Percentiles rank a stretch among this genome's conserved stretches.
Evolutionary conservation across 2,888 invertebrate genomes (phyloP).

Genomic region (Netelia virgata): DNA sequence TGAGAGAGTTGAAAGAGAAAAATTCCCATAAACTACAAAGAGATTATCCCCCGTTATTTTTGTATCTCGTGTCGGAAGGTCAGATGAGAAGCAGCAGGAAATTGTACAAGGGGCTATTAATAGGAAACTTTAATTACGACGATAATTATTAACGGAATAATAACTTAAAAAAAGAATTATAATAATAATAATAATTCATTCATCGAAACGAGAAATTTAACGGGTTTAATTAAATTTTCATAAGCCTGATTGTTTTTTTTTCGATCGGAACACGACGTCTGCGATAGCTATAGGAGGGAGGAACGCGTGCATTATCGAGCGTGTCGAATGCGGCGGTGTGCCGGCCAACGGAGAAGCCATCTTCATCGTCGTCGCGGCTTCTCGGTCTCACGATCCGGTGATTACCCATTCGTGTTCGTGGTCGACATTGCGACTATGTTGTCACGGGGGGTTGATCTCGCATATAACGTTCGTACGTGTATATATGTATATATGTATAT

Average conservation of each 20-base stretch:
- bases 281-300: background rate
- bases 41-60: background rate
- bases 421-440: slow-evolving; percentile 28
- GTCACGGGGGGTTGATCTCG: slow-evolving; percentile 1
- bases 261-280: background rate
- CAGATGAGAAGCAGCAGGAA: background rate
- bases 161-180: no score
- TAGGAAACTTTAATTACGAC: background rate
- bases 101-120: background rate
- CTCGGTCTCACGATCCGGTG: slow-evolving; percentile 35
- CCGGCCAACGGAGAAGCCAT: slow-evolving; percentile 6
- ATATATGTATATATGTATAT: background rate
- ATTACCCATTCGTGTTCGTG: slow-evolving; percentile 55
- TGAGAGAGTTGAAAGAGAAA: background rate
- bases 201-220: background rate
- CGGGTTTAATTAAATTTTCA: no score
- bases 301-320: background rate
- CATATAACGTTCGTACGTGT: background rate
- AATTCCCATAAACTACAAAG: background rate
- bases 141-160: background rate
- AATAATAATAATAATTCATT: no score
- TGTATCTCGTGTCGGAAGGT: background rate
- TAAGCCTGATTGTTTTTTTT: background rate
- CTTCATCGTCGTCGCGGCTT: slow-evolving; percentile 21
- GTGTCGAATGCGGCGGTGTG: background rate